These are phyloP conservation scores for Natrix natrix DNA, from an alignment of 2,797 vertebrate genomes.

Conservation along the genomic window DNA sequence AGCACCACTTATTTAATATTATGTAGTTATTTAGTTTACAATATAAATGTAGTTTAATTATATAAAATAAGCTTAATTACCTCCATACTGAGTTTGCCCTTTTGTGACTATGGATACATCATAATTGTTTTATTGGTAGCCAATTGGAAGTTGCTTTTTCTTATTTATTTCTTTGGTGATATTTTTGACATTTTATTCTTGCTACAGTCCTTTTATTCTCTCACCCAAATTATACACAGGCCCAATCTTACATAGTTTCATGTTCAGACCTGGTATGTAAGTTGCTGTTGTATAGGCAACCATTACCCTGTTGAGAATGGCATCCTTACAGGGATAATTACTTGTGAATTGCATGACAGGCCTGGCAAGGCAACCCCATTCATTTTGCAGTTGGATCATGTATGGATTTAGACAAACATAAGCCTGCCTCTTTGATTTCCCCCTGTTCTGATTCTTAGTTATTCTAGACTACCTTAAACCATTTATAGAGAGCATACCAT, in stretches of 20 bases:
- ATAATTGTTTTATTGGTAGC: background rate
- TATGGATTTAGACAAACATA: background rate
- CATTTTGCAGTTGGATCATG: background rate
- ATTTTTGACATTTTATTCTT: background rate
- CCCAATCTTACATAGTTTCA: background rate
- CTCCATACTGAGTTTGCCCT: background rate
- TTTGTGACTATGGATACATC: background rate
- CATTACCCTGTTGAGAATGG: background rate
- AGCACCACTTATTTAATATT: background rate
- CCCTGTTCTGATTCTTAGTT: background rate
- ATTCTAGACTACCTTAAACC: background rate
- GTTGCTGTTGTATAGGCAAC: background rate
- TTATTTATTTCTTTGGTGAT: background rate
- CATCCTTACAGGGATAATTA: background rate
- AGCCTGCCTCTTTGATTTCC: background rate
- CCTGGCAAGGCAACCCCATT: background rate
- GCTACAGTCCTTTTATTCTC: background rate
- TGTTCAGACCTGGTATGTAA: background rate
- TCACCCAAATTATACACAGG: background rate
- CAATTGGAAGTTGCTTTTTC: background rate
- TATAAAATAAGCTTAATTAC: background rate
- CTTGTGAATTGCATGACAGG: background rate
- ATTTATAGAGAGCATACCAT: background rate
- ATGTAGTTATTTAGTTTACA: background rate
- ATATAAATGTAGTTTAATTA: background rate